Percentiles rank a stretch among this genome's conserved stretches.
Conservation (phyloP, 1,140 invertebrate species). For the Teleopsis dalmanni region DNA sequence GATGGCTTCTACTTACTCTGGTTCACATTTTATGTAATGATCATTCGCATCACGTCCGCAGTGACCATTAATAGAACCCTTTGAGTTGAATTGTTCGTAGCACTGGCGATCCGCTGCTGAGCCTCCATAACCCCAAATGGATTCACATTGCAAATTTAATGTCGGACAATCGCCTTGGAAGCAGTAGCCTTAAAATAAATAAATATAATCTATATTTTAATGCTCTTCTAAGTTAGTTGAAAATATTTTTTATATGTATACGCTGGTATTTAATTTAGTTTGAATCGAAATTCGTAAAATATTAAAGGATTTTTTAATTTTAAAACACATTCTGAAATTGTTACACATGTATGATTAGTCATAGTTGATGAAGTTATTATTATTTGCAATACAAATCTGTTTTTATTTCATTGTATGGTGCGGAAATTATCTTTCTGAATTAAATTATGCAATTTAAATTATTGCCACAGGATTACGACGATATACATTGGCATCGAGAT, state of each 20-base stretch:
- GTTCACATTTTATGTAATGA: slow-evolving; percentile 76
- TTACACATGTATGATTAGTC: too few relatives aligned
- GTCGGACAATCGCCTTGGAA: slow-evolving; percentile 88
- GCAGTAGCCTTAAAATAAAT: slow-evolving; percentile 61
- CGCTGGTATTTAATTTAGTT: too few relatives aligned
- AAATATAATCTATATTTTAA: neutral
- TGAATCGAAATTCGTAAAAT: too few relatives aligned
- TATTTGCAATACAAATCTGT: too few relatives aligned
- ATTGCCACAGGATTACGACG: too few relatives aligned
- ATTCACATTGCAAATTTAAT: slow-evolving; percentile 74
- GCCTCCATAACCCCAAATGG: slow-evolving; percentile 83
- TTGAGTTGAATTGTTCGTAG: slow-evolving; percentile 89
- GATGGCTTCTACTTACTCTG: slow-evolving; percentile 58
- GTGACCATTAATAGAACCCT: slow-evolving; percentile 87
- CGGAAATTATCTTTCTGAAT: too few relatives aligned
- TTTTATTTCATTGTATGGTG: too few relatives aligned
- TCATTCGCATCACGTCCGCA: slow-evolving; percentile 76
- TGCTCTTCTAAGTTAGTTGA: too few relatives aligned
- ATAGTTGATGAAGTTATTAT: too few relatives aligned
- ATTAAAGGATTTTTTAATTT: neutral
- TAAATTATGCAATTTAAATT: too few relatives aligned
- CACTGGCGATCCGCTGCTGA: slow-evolving; percentile 73
- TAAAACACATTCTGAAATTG: neutral
- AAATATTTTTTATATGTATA: too few relatives aligned
- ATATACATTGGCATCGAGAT: too few relatives aligned